phyloP scores from a whole-genome alignment of 2,888 invertebrate species.

The Torymus aiolomorphi region DNA sequence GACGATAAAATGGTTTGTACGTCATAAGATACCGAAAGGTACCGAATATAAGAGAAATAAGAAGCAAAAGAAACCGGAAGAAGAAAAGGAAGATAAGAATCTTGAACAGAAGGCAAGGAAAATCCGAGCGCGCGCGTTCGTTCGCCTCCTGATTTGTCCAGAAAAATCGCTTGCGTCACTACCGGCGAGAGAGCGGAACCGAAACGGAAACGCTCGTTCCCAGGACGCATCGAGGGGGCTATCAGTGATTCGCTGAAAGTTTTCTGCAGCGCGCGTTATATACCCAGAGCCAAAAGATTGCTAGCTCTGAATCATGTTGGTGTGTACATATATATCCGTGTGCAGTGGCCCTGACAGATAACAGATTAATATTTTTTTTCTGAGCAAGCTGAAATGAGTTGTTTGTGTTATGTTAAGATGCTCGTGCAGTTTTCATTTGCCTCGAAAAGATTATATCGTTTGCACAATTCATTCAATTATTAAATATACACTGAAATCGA shows the following conservation, averaged over 20 bases:
- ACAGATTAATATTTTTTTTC: too few species aligned
- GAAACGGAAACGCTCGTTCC: slow-evolving; percentile 54
- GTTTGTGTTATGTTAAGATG: too few species aligned
- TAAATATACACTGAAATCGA: too few species aligned
- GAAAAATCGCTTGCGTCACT: slow-evolving; percentile 59
- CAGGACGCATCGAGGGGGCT: background rate
- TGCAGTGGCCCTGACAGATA: too few species aligned
- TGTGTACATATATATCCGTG: too few species aligned
- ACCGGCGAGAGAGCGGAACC: slow-evolving; percentile 54
- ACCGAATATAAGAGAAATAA: slow-evolving; percentile 11
- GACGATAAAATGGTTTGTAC: slow-evolving; percentile 17
- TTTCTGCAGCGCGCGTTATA: slow-evolving; percentile 15
- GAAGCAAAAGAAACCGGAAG: slow-evolving; percentile 34
- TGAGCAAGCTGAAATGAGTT: too few species aligned
- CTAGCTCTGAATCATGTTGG: slow-evolving; percentile 23
- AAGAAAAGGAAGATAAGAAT: slow-evolving; percentile 43
- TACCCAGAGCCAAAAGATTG: slow-evolving; percentile 30
- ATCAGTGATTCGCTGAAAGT: slow-evolving; percentile 49
- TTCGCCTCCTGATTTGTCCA: slow-evolving; percentile 26
- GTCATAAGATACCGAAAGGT: slow-evolving; percentile 11
- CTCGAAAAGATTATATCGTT: too few species aligned
- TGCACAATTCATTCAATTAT: too few species aligned
- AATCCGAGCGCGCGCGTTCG: background rate
- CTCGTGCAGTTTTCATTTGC: too few species aligned
- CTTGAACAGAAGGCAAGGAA: slow-evolving; percentile 35